Base-by-base conservation (phyloP, 2,888 invertebrate genomes). In the Melipona bicolor region DNA sequence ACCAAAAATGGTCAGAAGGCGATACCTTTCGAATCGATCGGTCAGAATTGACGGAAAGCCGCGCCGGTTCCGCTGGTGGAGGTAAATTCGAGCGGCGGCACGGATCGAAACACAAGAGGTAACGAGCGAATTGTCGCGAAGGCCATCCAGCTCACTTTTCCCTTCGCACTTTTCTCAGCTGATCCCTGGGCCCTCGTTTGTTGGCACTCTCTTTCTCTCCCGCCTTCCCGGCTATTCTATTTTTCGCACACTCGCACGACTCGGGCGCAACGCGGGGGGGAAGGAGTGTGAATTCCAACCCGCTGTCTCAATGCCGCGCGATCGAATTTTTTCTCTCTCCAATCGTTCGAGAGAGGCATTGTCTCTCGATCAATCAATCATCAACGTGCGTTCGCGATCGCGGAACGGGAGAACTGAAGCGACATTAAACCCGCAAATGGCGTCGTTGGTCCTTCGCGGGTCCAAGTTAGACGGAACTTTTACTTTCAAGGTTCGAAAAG, bases 121-220 rank as follows among this genome's bases (percentile, higher is more conserved):
- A 87, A 87, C 82, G 82, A 87, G 88, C 84, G 88, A 88, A 90
- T 84, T 92, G 90, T 91, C 91, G 88, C 90, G 93, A 93, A 93
- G 93, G 93, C 91, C 93, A 92, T 84, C 91, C 89, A 88, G 91
- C 89, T 91, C 88, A 91, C 91, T 92, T 92, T 92, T 91, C 90
- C 90, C 89, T 43, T 85, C 86, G 79, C 88, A 82, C 88, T 90
- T 87, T 89, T 90, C 90, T 90, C 90, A 88, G 78, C 70, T 82
- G 90, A 88, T 92, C 88, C 84, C 84, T 84, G 83, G 56, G 70
- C 83, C 81, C 71, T 82, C 81, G 72, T 77, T 77, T 64, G 43
- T 43, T 77, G 56, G 77, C 73, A 81, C 85, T 88, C 82, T 88
- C 83, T 83, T 83, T 88, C 87, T 81, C 70, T 84, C 73, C 73